Conservation (phyloP, 2,888 invertebrate genomes). For the Hydraecia micacea region DNA sequence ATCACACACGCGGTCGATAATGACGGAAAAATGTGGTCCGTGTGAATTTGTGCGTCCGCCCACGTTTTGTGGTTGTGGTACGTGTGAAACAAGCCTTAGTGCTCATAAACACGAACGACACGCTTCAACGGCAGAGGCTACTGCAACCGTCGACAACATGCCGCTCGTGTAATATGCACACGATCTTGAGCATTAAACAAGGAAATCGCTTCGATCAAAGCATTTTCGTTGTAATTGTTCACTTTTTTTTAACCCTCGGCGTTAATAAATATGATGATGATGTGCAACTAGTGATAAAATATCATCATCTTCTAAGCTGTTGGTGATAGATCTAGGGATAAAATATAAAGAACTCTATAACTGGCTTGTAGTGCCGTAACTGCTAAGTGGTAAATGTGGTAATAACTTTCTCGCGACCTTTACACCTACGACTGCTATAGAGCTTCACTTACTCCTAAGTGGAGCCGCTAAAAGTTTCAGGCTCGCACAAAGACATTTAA, state of each 20-base stretch:
- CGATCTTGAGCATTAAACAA: background rate
- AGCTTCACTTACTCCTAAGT: background rate
- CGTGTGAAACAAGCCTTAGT: too few species aligned
- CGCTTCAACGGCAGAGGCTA: too few species aligned
- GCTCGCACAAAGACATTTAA: background rate
- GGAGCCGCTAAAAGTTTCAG: slow-evolving; percentile 12
- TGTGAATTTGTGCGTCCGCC: too few species aligned
- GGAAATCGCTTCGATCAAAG: background rate
- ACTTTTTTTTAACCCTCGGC: background rate
- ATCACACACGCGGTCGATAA: too few species aligned
- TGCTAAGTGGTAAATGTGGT: background rate
- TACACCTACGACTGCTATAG: slow-evolving; percentile 17
- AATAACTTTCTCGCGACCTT: slow-evolving; percentile 35
- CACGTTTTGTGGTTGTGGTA: too few species aligned
- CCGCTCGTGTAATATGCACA: too few species aligned
- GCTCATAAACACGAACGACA: background rate
- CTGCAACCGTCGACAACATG: too few species aligned
- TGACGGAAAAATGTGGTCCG: too few species aligned
- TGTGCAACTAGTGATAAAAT: background rate
- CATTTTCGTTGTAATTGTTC: background rate
- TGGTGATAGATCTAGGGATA: background rate
- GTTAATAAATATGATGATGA: background rate
- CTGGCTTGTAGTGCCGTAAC: background rate
- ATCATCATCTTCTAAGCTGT: background rate
- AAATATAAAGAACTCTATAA: slow-evolving; percentile 1